phyloP scores from a whole-genome alignment of 2,797 vertebrate species.

The Phoeniculus purpureus region DNA sequence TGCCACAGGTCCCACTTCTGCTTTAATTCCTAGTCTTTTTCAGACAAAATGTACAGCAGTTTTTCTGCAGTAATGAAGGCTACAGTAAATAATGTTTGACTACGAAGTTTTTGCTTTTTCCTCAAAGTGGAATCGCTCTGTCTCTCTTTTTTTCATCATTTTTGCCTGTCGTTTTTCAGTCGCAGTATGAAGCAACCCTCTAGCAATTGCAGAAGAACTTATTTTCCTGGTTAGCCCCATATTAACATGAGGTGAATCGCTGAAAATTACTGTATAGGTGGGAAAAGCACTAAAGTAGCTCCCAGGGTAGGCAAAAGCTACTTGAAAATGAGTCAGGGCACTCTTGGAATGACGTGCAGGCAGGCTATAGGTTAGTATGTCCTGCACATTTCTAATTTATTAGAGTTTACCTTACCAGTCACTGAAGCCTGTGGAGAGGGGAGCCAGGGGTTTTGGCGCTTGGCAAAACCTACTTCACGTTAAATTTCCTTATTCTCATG shows the following conservation, averaged over 20 bases:
- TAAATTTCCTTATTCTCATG: not conserved
- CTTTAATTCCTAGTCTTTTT: not conserved
- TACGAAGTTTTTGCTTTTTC: not conserved
- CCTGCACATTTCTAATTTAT: not conserved
- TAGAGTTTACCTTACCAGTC: not conserved
- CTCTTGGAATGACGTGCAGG: not conserved
- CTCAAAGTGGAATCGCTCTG: not conserved
- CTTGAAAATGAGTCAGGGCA: not conserved
- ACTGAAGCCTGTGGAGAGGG: constrained; percentile 8
- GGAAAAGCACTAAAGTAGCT: not conserved
- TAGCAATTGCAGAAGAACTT: not conserved
- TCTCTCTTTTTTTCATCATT: not conserved
- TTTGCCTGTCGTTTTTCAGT: not conserved
- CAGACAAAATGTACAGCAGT: not conserved
- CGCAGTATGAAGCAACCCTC: not conserved
- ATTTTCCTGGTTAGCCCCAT: not conserved
- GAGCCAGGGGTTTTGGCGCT: constrained; percentile 6
- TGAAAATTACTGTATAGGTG: not conserved
- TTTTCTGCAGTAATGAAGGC: not conserved
- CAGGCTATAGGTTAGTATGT: not conserved
- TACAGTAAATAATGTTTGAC: not conserved
- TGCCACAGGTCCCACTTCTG: constrained; percentile 26
- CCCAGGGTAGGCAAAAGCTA: not conserved
- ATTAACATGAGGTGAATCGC: not conserved
- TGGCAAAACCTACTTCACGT: not conserved